Conservation (phyloP, 2,113 vertebrate species). For the Macrotis lagotis region DNA sequence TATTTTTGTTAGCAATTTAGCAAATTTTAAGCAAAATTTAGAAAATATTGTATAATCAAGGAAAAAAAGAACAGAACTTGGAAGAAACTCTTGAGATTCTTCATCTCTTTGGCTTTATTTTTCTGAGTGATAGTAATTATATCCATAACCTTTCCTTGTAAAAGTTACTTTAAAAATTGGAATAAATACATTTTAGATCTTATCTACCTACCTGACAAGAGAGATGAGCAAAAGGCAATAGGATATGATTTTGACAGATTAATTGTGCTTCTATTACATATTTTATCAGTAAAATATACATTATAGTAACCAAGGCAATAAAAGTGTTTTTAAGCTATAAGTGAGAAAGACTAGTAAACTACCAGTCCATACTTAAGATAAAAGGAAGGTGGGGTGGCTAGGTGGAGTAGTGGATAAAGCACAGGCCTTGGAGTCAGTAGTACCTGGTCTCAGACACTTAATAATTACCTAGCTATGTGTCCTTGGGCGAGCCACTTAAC, state of each 20-base stretch:
- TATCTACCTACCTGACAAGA: background rate
- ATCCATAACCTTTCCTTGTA: background rate
- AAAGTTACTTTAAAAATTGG: background rate
- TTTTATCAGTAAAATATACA: background rate
- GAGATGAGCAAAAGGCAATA: background rate
- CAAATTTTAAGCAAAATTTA: background rate
- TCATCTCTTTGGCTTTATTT: background rate
- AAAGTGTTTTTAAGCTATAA: background rate
- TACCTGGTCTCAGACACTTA: too few species aligned
- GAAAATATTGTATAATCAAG: background rate
- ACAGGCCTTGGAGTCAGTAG: too few species aligned
- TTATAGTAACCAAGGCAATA: background rate
- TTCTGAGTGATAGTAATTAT: background rate
- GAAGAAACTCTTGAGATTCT: background rate
- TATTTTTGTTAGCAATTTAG: background rate
- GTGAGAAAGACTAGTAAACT: background rate
- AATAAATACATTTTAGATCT: background rate
- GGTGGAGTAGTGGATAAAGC: too few species aligned
- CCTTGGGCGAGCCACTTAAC: too few species aligned
- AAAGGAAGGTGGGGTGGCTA: background rate
- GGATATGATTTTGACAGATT: background rate
- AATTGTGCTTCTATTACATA: background rate
- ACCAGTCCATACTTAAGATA: background rate
- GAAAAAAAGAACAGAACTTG: background rate
- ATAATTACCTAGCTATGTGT: too few species aligned